phyloP scores from a whole-genome alignment of 2,888 invertebrate genomes.

The Epinotia nisella region DNA sequence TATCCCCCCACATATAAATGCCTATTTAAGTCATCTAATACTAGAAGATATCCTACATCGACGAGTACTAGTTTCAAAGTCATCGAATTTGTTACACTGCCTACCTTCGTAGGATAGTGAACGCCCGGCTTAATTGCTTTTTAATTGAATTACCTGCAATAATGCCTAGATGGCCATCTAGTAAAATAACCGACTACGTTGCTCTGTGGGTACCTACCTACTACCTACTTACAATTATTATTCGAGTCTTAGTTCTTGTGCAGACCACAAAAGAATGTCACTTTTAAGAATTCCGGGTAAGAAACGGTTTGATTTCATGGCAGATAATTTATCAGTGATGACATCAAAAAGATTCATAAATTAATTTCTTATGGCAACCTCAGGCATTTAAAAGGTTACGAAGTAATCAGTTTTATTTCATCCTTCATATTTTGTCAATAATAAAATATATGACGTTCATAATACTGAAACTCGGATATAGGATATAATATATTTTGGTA shows the following conservation, averaged over 20 bases:
- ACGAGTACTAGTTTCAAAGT: conserved; percentile 51
- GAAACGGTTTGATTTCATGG: background rate
- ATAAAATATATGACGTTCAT: background rate
- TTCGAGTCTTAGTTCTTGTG: background rate
- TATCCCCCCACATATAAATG: background rate
- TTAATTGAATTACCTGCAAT: conserved; percentile 53
- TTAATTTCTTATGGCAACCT: background rate
- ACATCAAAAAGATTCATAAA: background rate
- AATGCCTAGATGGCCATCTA: conserved; percentile 46
- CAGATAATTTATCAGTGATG: background rate
- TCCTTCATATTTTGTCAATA: conserved; percentile 2
- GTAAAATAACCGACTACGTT: conserved; percentile 1
- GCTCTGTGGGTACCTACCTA: background rate
- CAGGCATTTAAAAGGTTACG: background rate
- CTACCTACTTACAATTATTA: background rate
- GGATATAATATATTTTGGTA: conserved; percentile 3
- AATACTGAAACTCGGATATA: background rate
- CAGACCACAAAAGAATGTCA: background rate
- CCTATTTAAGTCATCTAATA: background rate
- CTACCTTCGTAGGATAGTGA: conserved; percentile 50
- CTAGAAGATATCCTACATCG: conserved; percentile 45
- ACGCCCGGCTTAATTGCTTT: conserved; percentile 54
- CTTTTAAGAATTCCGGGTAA: background rate
- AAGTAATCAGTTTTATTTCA: conserved; percentile 4
- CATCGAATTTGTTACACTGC: conserved; percentile 56